A percentile compares a stretch with the other conserved stretches of the same genome.
phyloP scores from a whole-genome alignment of 2,888 invertebrate species.

The Dascillus cervinus region DNA sequence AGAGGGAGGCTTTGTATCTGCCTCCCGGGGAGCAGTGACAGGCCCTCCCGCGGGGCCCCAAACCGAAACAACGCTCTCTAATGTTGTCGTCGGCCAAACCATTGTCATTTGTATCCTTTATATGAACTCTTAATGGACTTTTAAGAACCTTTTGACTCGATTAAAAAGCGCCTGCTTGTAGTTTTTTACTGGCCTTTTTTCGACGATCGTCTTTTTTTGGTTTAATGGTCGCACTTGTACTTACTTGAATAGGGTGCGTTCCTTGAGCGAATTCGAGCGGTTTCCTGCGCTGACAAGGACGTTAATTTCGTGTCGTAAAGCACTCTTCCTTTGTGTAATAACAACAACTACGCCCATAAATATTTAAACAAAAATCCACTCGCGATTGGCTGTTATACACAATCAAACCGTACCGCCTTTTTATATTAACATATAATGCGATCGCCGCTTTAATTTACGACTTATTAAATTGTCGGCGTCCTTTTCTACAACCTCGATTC shows the following conservation, averaged over 20 bases:
- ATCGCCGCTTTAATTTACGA: conserved; percentile 7
- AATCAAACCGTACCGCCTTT: conserved; percentile 20
- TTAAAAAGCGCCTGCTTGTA: conserved; percentile 6
- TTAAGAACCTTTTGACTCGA: conserved; percentile 11
- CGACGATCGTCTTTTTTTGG: not conserved
- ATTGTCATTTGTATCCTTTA: conserved; percentile 17
- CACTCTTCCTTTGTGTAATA: conserved; percentile 8
- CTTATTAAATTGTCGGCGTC: conserved; percentile 2
- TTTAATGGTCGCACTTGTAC: not conserved
- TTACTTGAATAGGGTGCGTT: too few species aligned
- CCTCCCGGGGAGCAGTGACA: conserved; percentile 17
- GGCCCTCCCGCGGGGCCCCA: conserved; percentile 14
- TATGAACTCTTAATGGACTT: conserved; percentile 14
- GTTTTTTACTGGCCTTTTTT: not conserved
- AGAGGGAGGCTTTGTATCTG: conserved; percentile 17
- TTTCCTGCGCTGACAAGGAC: too few species aligned
- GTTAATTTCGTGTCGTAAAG: too few species aligned
- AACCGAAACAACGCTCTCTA: conserved; percentile 17
- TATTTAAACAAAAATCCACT: conserved; percentile 12
- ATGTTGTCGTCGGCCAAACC: conserved; percentile 16
- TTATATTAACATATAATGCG: conserved; percentile 19
- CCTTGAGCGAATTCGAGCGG: too few species aligned
- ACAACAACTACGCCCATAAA: conserved; percentile 13
- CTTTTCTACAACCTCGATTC: conserved; percentile 1
- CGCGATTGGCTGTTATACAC: conserved; percentile 17